Conservation (phyloP, 2,888 invertebrate genomes). For the Yponomeuta cagnagella region DNA sequence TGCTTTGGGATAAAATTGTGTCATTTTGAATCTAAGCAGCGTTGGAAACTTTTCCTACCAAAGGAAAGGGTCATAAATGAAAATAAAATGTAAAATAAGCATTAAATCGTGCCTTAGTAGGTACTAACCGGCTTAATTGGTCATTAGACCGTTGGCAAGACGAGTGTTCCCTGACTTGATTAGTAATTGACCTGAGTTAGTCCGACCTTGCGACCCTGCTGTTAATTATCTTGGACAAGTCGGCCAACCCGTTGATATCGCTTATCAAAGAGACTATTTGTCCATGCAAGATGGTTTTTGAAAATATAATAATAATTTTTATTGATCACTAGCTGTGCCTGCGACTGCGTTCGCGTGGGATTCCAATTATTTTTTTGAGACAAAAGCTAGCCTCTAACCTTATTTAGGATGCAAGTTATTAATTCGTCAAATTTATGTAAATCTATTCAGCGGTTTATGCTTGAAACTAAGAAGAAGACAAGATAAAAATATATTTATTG, state of each 20-base stretch:
- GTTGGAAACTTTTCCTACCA: background rate
- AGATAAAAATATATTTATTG: too few species aligned
- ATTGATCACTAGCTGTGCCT: too few species aligned
- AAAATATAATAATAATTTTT: background rate
- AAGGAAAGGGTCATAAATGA: background rate
- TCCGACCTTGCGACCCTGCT: constrained; percentile 39
- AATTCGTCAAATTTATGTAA: too few species aligned
- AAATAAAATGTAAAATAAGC: constrained; percentile 26
- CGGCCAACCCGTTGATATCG: background rate
- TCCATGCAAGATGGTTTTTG: background rate
- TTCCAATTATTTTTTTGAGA: too few species aligned
- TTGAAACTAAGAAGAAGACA: too few species aligned
- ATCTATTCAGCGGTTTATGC: too few species aligned
- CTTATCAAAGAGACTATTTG: background rate
- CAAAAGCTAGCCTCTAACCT: too few species aligned
- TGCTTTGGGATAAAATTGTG: background rate
- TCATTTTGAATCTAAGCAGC: background rate
- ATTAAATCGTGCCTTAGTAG: constrained; percentile 55
- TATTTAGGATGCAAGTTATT: too few species aligned
- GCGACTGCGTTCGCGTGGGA: too few species aligned
- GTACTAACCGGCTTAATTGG: constrained; percentile 58
- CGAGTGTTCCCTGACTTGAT: constrained; percentile 56
- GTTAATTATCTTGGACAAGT: constrained; percentile 6
- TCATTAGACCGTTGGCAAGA: constrained; percentile 22
- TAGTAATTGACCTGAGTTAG: constrained; percentile 61